Conservation (phyloP, 2,113 vertebrate species). For the Elanoides forficatus region DNA sequence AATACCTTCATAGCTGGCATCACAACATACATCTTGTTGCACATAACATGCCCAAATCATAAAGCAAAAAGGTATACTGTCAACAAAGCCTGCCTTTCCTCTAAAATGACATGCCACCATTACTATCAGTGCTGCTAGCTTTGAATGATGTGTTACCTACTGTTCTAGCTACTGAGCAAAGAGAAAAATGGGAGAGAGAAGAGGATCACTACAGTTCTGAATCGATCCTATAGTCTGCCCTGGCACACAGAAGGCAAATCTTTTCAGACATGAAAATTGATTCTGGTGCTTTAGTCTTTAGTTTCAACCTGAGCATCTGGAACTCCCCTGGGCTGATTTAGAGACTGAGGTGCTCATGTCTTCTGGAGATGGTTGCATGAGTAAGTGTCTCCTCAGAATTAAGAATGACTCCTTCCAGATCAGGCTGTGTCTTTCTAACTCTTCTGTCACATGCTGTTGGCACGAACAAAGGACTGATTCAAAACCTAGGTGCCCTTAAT, state of each 20-base stretch:
- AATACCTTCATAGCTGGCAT: background rate
- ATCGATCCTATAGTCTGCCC: background rate
- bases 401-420: constrained; percentile 14
- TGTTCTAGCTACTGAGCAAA: background rate
- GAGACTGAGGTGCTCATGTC: background rate
- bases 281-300: background rate
- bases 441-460: background rate
- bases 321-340: background rate
- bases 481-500: background rate
- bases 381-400: background rate
- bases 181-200: background rate
- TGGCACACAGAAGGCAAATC: background rate
- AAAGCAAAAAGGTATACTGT: background rate
- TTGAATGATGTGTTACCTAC: background rate
- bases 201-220: background rate
- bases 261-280: background rate
- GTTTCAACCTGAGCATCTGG: background rate
- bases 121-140: background rate
- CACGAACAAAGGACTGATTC: background rate
- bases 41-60: background rate
- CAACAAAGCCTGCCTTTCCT: background rate
- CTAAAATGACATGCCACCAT: background rate
- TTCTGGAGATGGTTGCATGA: background rate
- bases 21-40: background rate
- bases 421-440: background rate